Percentiles rank a stretch among this genome's conserved stretches.
Conservation (phyloP, 1,140 invertebrate species). For the Euwallacea similis region DNA sequence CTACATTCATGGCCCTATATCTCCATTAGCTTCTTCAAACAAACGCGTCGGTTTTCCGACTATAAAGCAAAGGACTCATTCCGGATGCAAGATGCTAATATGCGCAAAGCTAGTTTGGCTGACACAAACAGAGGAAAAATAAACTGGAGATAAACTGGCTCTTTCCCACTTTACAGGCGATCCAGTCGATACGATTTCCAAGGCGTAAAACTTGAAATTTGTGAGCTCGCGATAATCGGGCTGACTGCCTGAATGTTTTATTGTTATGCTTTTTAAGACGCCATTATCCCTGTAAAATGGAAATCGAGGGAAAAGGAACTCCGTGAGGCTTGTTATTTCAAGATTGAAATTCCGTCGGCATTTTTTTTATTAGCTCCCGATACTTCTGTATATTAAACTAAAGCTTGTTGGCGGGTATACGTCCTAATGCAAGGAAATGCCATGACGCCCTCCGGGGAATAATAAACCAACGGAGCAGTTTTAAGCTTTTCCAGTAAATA, state of each 20-base stretch:
- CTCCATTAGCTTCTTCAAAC: no score
- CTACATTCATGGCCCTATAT: no score
- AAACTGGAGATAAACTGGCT: conserved; percentile 11
- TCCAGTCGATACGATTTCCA: conserved; percentile 15
- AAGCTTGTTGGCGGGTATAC: no score
- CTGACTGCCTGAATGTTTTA: conserved; percentile 22
- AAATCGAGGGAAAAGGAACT: conserved; percentile 6
- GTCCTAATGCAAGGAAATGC: no score
- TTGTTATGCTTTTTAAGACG: conserved; percentile 17
- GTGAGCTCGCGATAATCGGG: conserved; percentile 17
- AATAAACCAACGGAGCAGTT: no score
- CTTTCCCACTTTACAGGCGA: conserved; percentile 10
- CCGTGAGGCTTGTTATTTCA: conserved; percentile 10
- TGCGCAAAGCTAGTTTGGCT: conserved; percentile 16
- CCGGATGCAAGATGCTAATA: not conserved
- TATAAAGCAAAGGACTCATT: no score
- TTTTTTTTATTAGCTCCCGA: no score
- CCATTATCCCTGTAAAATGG: conserved; percentile 8
- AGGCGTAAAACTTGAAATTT: conserved; percentile 13
- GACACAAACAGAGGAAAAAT: conserved; percentile 9
- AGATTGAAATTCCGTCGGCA: not conserved
- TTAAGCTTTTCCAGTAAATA: not conserved
- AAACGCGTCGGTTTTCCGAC: no score
- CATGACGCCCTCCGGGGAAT: no score
- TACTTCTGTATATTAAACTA: no score